These are phyloP conservation scores for Ophiodon elongatus DNA, from an alignment of 2,113 vertebrate species.

Conservation along the genomic window DNA sequence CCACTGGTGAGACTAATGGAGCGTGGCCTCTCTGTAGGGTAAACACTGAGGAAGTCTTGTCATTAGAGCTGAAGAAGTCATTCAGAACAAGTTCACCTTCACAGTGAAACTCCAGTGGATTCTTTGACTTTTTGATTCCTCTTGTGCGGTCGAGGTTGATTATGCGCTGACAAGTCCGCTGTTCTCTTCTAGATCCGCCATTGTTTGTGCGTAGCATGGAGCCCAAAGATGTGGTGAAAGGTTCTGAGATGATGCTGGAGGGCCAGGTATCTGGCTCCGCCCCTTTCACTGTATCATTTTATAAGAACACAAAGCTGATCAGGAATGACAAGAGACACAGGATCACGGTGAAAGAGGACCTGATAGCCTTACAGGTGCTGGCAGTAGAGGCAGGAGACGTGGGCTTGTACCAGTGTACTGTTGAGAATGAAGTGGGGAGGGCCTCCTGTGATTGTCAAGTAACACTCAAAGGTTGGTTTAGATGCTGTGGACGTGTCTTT, in stretches of 20 bases:
- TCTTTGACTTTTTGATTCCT: neutral
- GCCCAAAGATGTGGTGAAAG: constrained; percentile 92
- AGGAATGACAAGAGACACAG: constrained; percentile 93
- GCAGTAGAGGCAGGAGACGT: constrained; percentile 89
- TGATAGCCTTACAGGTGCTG: constrained; percentile 90
- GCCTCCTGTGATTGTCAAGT: constrained; percentile 89
- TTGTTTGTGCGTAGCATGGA: constrained; percentile 92
- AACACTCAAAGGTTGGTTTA: constrained; percentile 93
- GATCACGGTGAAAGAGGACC: constrained; percentile 88
- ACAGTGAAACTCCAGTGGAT: neutral
- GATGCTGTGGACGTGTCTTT: constrained; percentile 41
- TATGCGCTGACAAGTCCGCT: neutral
- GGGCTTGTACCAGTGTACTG: constrained; percentile 92
- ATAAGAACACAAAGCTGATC: constrained; percentile 91
- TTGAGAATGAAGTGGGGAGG: constrained; percentile 93
- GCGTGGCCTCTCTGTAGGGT: neutral
- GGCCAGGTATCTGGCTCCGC: constrained; percentile 90
- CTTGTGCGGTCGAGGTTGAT: neutral
- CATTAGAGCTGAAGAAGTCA: neutral
- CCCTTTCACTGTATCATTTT: constrained; percentile 93
- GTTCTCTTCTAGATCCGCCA: constrained; percentile 88
- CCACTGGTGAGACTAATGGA: neutral
- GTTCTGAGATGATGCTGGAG: constrained; percentile 92
- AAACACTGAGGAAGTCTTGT: constrained; percentile 3
- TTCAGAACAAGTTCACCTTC: constrained; percentile 4